Conservation (phyloP, 2,888 invertebrate species). For the Plemyria rubiginata region DNA sequence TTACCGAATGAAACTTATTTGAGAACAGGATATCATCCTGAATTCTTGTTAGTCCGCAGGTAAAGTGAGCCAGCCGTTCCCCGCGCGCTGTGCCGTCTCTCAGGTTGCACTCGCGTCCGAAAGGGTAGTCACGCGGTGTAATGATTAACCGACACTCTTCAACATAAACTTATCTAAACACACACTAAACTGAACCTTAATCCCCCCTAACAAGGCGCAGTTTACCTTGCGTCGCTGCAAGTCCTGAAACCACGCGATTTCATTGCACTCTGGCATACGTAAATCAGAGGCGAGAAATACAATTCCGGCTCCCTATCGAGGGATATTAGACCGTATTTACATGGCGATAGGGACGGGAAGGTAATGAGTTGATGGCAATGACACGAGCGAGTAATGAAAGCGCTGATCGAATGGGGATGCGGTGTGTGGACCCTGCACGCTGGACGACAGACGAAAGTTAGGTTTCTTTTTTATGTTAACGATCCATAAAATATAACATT, state of each 20-base stretch:
- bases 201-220: neutral
- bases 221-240: neutral
- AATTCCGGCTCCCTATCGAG: conserved; percentile 24
- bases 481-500: too few species aligned
- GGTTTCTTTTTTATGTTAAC: neutral
- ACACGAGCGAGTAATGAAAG: conserved; percentile 30
- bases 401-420: conserved; percentile 27
- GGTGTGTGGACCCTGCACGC: conserved; percentile 2
- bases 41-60: too few species aligned
- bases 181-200: conserved; percentile 32
- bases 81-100: conserved; percentile 17
- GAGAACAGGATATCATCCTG: too few species aligned
- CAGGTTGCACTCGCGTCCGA: conserved; percentile 41
- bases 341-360: conserved; percentile 15
- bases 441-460: neutral
- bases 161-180: conserved; percentile 38
- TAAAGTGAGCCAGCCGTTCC: neutral
- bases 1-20: too few species aligned
- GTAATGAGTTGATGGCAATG: conserved; percentile 11
- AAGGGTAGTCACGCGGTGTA: conserved; percentile 46
- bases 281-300: conserved; percentile 55
- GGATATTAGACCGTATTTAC: conserved; percentile 30
- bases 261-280: conserved; percentile 46
- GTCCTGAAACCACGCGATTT: conserved; percentile 44
- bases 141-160: conserved; percentile 47